Evolutionary conservation across 2,797 vertebrate genomes (phyloP).

Genomic region (Todus mexicanus): DNA sequence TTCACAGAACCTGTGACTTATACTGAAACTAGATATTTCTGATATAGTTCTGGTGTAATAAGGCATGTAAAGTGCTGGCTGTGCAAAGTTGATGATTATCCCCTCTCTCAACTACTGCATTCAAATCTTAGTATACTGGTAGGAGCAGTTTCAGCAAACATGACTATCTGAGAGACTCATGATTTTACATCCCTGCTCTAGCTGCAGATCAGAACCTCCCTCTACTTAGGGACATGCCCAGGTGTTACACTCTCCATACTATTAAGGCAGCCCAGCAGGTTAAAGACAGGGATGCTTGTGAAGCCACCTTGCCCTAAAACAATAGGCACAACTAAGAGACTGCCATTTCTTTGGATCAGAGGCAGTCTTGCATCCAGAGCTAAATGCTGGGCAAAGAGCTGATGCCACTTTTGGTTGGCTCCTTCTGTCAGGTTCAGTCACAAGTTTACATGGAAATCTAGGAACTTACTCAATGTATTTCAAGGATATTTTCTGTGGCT

Average conservation of each 20-base stretch:
- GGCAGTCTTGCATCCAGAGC: background rate
- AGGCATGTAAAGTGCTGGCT: background rate
- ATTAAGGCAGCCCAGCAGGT: background rate
- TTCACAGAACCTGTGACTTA: background rate
- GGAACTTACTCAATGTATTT: slow-evolving; percentile 91
- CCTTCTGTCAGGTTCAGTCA: background rate
- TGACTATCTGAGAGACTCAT: background rate
- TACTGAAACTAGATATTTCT: background rate
- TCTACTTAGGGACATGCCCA: background rate
- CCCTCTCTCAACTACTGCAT: background rate
- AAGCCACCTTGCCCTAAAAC: background rate
- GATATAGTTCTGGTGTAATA: background rate
- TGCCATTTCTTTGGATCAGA: background rate
- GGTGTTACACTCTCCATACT: background rate
- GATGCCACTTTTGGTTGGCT: background rate
- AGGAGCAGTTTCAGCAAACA: background rate
- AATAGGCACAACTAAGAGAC: background rate
- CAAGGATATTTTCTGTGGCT: slow-evolving; percentile 89
- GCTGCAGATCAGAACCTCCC: background rate
- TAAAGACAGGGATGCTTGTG: background rate
- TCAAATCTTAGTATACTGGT: background rate
- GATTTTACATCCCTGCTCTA: background rate
- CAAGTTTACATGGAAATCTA: background rate
- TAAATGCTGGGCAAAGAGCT: background rate
- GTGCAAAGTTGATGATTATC: background rate